Conservation (phyloP, 2,888 invertebrate genomes). For the Heliconius ismenius region DNA sequence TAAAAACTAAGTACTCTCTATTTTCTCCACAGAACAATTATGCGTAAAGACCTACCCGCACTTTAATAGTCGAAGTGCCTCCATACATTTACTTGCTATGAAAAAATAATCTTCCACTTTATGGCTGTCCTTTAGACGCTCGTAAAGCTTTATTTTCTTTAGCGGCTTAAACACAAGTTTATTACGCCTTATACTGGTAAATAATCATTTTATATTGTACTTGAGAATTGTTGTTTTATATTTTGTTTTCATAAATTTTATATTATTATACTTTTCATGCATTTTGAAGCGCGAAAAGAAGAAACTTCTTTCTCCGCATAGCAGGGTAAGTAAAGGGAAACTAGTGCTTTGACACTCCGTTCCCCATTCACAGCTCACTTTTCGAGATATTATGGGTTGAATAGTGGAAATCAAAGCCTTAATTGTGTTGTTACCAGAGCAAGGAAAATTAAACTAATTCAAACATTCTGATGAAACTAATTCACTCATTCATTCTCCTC, state of each 20-base stretch:
- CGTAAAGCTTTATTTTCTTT: conserved; percentile 42
- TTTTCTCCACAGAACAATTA: background rate
- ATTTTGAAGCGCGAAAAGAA: background rate
- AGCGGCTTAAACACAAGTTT: conserved; percentile 30
- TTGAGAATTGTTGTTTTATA: background rate
- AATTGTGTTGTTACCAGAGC: no score
- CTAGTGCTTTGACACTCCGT: background rate
- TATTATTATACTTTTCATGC: background rate
- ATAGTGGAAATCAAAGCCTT: background rate
- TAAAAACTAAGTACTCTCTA: background rate
- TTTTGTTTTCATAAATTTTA: background rate
- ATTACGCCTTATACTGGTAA: conserved; percentile 23
- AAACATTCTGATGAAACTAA: no score
- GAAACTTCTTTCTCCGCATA: background rate
- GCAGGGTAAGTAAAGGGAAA: background rate
- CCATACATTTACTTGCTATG: conserved; percentile 32
- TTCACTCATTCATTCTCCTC: no score
- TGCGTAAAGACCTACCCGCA: background rate
- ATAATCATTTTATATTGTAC: conserved; percentile 5
- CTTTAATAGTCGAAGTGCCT: background rate
- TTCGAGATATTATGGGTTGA: background rate
- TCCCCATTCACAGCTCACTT: background rate
- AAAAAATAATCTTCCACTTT: conserved; percentile 49
- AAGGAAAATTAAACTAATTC: no score
- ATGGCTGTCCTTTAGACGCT: conserved; percentile 40